Conservation (phyloP, 2,113 vertebrate species). For the Oreochromis spilurus region DNA sequence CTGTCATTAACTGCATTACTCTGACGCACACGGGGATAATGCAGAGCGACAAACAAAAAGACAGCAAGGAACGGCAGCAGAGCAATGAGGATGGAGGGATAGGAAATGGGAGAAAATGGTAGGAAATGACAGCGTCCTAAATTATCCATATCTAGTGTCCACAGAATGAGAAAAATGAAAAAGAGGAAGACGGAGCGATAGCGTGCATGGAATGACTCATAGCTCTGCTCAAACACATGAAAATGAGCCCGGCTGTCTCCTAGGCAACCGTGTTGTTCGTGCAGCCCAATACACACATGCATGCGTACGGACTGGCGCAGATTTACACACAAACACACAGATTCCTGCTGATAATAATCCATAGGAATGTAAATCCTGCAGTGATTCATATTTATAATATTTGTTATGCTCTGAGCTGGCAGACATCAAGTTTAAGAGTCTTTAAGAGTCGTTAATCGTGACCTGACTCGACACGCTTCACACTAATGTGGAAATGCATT, state of each 20-base stretch:
- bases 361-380: background rate
- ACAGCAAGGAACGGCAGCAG: background rate
- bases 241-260: slow-evolving; percentile 54
- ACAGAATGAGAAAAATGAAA: background rate
- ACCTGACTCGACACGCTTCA: background rate
- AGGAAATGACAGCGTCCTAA: background rate
- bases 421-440: background rate
- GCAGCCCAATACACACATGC: background rate
- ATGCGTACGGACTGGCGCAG: background rate
- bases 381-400: background rate
- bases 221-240: slow-evolving; percentile 40
- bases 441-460: background rate
- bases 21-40: too few species aligned
- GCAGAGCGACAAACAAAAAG: background rate
- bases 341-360: background rate
- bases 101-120: background rate
- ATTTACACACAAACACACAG: background rate
- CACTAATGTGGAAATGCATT: background rate
- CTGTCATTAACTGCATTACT: too few species aligned
- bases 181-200: background rate
- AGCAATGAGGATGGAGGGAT: background rate
- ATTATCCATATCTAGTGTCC: slow-evolving; percentile 1
- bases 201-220: slow-evolving; percentile 45
- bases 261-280: slow-evolving; percentile 45
- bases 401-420: background rate